Evolutionary conservation across 2,113 vertebrate species (phyloP), one percentile per base, ranked within the genome.

Genomic region (Promerops cafer): DNA sequence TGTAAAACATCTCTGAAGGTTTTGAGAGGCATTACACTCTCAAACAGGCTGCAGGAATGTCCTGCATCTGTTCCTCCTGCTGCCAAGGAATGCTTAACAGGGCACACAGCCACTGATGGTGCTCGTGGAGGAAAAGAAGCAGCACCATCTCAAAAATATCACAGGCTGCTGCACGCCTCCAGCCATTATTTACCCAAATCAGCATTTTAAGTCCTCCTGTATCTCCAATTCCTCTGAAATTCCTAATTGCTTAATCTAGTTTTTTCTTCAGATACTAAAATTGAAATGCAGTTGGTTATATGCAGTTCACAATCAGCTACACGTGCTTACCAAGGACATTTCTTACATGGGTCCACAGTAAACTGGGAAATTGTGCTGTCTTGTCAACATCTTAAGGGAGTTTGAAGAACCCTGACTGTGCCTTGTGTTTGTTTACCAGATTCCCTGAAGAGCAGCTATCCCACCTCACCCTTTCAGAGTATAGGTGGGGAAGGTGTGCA

Each of bases 31-130:
- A 82, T 91, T 91, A 74, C 70, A 56, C 78, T 83, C 61, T 68
- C 42, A 83, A 92, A 69, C 59, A 65, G 83, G 54, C 79, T 94
- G 75, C 78, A 90, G 78, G 42, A 94, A 94, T 77, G 75, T 82
- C 82, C 84, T 85, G 78, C 87, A 91, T 91, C 78, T 96, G 89
- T 69, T 97, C 74, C 40, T 89, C 15, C 63, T 72, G 74, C 91
- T 96, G 96, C 94, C 94, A 96, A 95, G 71, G 82, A 97, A 95
- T 88, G 75, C 49, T 83, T 88, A 80, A 61, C 22, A 72, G 83
- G 92, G 88, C 79, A 92, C 68, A 71, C 23, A 80, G 94, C 53
- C 59, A 80, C 59, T 18, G 28, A 21, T 13, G 22, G 63, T 81
- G 91, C 54, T 70, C 2, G 2, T 2, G 2, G 54, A 89, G 76